Conservation (phyloP, 2,113 vertebrate genomes). For the Chloebia gouldiae region DNA sequence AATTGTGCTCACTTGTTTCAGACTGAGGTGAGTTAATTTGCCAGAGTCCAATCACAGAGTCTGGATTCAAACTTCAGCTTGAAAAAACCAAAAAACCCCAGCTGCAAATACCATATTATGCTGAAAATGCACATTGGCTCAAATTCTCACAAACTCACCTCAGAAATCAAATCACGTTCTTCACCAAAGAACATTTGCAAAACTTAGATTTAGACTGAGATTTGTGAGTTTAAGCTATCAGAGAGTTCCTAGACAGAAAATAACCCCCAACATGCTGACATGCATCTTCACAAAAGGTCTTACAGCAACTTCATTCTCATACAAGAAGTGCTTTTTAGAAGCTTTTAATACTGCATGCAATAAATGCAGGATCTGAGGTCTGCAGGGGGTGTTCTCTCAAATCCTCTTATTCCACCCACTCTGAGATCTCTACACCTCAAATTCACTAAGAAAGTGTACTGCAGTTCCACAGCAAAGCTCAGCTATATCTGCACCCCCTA, state of each 20-base stretch:
- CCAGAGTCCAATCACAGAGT: not conserved
- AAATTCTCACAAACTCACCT: not conserved
- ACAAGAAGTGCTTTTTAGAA: not conserved
- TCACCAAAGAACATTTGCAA: not conserved
- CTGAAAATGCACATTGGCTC: not conserved
- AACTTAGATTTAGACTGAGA: not conserved
- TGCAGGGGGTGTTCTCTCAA: conserved; percentile 20
- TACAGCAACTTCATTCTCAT: not conserved
- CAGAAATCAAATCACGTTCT: not conserved
- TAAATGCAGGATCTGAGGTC: not conserved
- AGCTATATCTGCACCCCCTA: not conserved
- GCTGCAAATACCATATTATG: not conserved
- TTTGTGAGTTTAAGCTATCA: not conserved
- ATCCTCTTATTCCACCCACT: conserved; percentile 9
- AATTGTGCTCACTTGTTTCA: not conserved
- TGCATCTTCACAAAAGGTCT: not conserved
- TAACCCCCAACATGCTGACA: not conserved
- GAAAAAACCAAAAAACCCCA: not conserved
- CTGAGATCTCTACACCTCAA: not conserved
- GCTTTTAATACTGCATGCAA: not conserved
- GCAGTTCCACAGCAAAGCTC: not conserved
- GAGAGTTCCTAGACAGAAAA: not conserved
- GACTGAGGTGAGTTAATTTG: not conserved
- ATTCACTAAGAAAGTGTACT: not conserved
- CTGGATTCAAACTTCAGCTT: not conserved